Conservation (phyloP, 2,113 vertebrate species). For the Notarius lentiginosus region DNA sequence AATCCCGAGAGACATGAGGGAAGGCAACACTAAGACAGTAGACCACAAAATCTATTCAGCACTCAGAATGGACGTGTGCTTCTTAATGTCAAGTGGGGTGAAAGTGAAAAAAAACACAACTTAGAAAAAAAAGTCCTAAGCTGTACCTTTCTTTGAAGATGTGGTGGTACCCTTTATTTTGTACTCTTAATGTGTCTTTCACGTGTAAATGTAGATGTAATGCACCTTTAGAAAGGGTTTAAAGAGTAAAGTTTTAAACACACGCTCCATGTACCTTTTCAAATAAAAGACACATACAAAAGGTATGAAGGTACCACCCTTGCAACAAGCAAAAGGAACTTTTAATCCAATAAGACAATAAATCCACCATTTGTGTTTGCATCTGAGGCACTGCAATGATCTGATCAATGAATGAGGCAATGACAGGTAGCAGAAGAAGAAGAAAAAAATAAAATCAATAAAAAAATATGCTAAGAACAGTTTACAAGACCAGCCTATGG, state of each 20-base stretch:
- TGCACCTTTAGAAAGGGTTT: background rate
- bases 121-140: background rate
- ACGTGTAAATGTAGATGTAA: background rate
- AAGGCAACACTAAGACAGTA: background rate
- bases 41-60: slow-evolving; percentile 7
- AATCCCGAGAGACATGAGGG: background rate
- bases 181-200: background rate
- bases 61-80: background rate
- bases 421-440: slow-evolving; percentile 22
- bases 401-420: slow-evolving; percentile 20
- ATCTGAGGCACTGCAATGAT: background rate
- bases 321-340: background rate
- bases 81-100: slow-evolving; percentile 27
- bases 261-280: background rate
- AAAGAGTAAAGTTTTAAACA: background rate
- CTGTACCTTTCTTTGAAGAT: background rate
- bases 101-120: background rate
- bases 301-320: background rate
- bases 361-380: slow-evolving; percentile 21
- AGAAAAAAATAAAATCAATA: too few species aligned
- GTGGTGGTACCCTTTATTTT: background rate
- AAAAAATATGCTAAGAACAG: slow-evolving; percentile 27
- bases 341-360: slow-evolving; percentile 35
- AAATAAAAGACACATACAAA: background rate
- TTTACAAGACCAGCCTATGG: slow-evolving; percentile 36